These are phyloP conservation scores for Neoarius graeffei DNA, from an alignment of 2,113 vertebrate species.

Conservation along the genomic window DNA sequence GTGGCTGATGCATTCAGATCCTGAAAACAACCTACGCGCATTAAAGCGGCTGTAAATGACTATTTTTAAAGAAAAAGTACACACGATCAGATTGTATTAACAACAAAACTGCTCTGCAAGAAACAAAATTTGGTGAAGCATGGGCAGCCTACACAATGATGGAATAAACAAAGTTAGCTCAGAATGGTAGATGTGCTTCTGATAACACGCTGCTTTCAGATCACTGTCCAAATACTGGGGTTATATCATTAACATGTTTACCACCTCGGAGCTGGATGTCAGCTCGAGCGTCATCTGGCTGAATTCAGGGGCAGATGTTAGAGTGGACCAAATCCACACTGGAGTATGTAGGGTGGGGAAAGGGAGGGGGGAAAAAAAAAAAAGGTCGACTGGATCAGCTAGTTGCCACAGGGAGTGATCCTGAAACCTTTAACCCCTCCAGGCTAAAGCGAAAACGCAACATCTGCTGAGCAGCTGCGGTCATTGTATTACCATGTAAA, in stretches of 20 bases:
- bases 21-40: neutral
- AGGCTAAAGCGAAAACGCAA: slow-evolving; percentile 66
- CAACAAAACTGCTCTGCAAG: neutral
- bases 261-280: slow-evolving; percentile 60
- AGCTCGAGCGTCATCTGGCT: slow-evolving; percentile 67
- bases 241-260: slow-evolving; percentile 70
- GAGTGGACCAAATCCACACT: slow-evolving; percentile 44
- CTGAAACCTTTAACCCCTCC: slow-evolving; percentile 63
- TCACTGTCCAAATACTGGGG: slow-evolving; percentile 37
- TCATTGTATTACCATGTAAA: slow-evolving; percentile 66
- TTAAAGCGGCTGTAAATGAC: neutral
- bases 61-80: neutral
- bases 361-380: neutral
- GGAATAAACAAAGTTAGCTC: neutral
- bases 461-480: slow-evolving; percentile 78
- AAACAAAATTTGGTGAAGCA: neutral
- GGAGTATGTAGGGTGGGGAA: neutral
- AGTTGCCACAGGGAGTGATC: slow-evolving; percentile 43
- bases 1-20: neutral
- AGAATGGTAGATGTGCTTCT: neutral
- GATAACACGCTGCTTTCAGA: slow-evolving; percentile 21
- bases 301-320: slow-evolving; percentile 67
- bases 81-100: neutral
- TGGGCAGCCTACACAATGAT: neutral
- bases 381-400: slow-evolving; percentile 21